Conservation (phyloP, 2,113 vertebrate genomes). For the Nycticryphes semicollaris region DNA sequence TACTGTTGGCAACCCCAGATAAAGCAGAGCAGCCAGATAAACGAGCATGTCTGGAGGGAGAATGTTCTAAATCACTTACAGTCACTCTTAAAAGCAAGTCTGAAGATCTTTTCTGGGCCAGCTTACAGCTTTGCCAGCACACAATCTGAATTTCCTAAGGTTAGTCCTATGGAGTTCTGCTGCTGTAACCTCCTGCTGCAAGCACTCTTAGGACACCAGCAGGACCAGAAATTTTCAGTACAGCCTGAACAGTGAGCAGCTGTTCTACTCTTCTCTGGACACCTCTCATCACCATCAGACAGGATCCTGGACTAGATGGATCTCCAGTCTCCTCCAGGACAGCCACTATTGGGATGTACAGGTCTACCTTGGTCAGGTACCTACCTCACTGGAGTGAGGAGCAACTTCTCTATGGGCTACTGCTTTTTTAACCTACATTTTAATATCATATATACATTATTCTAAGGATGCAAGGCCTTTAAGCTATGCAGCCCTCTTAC, state of each 20-base stretch:
- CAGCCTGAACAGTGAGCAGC: neutral
- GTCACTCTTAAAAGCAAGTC: neutral
- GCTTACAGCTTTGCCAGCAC: neutral
- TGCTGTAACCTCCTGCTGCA: neutral
- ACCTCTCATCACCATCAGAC: too few species aligned
- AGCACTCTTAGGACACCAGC: neutral
- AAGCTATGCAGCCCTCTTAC: neutral
- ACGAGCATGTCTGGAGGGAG: fast-evolving
- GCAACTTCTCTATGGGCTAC: neutral
- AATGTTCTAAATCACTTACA: neutral
- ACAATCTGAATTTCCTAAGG: neutral
- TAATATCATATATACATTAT: neutral
- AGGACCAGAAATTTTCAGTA: neutral
- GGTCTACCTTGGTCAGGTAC: neutral
- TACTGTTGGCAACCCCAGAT: neutral
- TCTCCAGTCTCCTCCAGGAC: neutral
- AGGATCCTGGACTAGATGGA: neutral
- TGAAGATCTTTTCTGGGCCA: neutral
- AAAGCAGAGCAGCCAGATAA: neutral
- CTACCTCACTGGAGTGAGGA: fast-evolving
- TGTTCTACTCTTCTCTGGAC: neutral
- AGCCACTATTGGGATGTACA: neutral
- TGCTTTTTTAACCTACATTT: neutral
- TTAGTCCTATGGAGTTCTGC: neutral
- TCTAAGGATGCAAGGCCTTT: neutral